These are phyloP conservation scores for Struthio camelus DNA, from an alignment of 2,113 vertebrate species.

Conservation along the genomic window DNA sequence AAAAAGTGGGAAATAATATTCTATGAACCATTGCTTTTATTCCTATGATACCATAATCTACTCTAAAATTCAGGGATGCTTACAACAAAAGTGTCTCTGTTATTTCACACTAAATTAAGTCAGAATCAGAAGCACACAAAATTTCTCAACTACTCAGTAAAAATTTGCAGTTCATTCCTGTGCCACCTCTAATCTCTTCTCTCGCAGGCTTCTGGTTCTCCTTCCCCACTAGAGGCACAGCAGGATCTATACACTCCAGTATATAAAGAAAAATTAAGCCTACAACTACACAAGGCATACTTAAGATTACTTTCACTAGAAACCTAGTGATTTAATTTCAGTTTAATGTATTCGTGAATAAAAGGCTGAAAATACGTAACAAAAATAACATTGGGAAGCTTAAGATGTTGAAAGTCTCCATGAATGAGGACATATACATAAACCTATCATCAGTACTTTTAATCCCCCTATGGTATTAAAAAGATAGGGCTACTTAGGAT, in stretches of 20 bases:
- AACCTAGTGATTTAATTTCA: neutral
- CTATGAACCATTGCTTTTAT: neutral
- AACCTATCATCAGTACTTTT: neutral
- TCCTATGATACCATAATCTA: neutral
- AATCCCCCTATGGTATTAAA: neutral
- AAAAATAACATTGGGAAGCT: neutral
- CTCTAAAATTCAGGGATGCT: neutral
- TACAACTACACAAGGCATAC: neutral
- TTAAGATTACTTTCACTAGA: neutral
- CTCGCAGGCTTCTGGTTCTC: neutral
- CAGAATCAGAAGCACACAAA: neutral
- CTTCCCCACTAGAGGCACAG: neutral
- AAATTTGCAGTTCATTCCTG: neutral
- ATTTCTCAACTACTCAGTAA: neutral
- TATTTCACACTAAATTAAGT: neutral
- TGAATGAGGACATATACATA: neutral
- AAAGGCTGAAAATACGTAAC: neutral
- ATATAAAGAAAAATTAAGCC: neutral
- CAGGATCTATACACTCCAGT: neutral
- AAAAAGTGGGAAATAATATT: neutral
- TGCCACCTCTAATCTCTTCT: neutral
- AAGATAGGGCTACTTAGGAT: neutral
- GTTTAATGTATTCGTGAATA: neutral
- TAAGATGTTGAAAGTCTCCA: neutral
- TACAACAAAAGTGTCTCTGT: neutral